A percentile compares a stretch with the other conserved stretches of the same genome.
phyloP scores from a whole-genome alignment of 1,140 invertebrate genomes.

The Drosophila nebulosa region DNA sequence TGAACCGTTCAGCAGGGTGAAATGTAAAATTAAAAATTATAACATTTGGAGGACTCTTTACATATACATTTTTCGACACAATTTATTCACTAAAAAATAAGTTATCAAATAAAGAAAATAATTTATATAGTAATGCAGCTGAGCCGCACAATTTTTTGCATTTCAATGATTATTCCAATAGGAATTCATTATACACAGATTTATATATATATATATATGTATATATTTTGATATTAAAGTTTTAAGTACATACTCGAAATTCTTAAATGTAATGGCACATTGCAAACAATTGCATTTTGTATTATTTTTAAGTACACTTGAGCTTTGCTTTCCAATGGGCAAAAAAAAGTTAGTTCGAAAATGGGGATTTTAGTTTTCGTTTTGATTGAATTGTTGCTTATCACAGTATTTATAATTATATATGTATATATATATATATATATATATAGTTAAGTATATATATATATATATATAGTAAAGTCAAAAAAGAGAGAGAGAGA shows the following conservation, averaged over 20 bases:
- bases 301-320: conserved; percentile 41
- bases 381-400: conserved; percentile 43
- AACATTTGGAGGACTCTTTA: conserved; percentile 10
- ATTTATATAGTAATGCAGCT: conserved; percentile 20
- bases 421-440: conserved; percentile 12
- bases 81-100: conserved; percentile 73
- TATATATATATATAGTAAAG: neutral
- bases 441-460: conserved; percentile 6
- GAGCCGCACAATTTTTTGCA: neutral
- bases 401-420: conserved; percentile 65
- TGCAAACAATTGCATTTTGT: conserved; percentile 56
- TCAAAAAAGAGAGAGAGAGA: neutral
- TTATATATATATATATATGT: conserved; percentile 16
- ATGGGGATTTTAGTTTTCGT: neutral
- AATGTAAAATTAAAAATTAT: conserved; percentile 3
- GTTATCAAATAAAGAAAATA: conserved; percentile 47
- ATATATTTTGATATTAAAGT: too few species aligned
- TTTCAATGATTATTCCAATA: neutral
- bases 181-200: neutral
- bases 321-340: neutral
- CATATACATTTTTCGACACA: conserved; percentile 55
- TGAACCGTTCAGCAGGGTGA: neutral
- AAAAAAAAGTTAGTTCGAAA: neutral
- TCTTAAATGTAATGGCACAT: conserved; percentile 71
- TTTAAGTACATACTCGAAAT: conserved; percentile 28